These are phyloP conservation scores for Cryptocheilus praepositus DNA, from an alignment of 2,888 invertebrate species.

Conservation along the genomic window DNA sequence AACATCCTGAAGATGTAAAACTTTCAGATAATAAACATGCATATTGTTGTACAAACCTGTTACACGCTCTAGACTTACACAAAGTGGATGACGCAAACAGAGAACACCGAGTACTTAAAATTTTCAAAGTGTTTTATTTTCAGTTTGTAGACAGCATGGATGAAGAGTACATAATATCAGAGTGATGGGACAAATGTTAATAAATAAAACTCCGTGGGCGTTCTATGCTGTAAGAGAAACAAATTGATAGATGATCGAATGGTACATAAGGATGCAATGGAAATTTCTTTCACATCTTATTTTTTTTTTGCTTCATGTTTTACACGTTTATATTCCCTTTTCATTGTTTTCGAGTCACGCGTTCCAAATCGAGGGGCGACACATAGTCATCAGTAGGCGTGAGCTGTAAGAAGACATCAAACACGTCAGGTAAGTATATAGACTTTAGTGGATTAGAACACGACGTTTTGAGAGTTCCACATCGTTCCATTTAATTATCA, in stretches of 20 bases:
- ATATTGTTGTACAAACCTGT: constrained; percentile 68
- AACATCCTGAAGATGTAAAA: constrained; percentile 67
- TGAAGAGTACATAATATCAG: constrained; percentile 55
- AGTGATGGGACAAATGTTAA: constrained; percentile 57
- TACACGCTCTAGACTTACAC: neutral
- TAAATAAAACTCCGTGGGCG: constrained; percentile 62
- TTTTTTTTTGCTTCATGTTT: constrained; percentile 50
- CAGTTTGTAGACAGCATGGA: constrained; percentile 59
- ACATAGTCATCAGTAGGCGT: constrained; percentile 68
- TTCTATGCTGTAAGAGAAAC: constrained; percentile 52
- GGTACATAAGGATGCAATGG: constrained; percentile 34
- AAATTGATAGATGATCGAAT: constrained; percentile 32
- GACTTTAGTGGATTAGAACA: neutral
- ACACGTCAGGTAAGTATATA: neutral
- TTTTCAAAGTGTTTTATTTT: constrained; percentile 56
- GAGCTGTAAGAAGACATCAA: constrained; percentile 63
- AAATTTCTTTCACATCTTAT: constrained; percentile 29
- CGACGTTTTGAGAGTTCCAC: neutral
- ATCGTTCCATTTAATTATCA: neutral
- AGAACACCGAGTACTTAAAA: constrained; percentile 55
- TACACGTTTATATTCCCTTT: constrained; percentile 48
- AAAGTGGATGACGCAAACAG: constrained; percentile 4
- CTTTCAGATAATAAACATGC: constrained; percentile 72
- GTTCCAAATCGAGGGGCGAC: constrained; percentile 56
- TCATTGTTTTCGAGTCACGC: constrained; percentile 55